Percentiles rank a stretch among this genome's conserved stretches.
These are phyloP conservation scores for Porphyrio hochstetteri DNA, from an alignment of 2,113 vertebrate species.

Conservation along the genomic window DNA sequence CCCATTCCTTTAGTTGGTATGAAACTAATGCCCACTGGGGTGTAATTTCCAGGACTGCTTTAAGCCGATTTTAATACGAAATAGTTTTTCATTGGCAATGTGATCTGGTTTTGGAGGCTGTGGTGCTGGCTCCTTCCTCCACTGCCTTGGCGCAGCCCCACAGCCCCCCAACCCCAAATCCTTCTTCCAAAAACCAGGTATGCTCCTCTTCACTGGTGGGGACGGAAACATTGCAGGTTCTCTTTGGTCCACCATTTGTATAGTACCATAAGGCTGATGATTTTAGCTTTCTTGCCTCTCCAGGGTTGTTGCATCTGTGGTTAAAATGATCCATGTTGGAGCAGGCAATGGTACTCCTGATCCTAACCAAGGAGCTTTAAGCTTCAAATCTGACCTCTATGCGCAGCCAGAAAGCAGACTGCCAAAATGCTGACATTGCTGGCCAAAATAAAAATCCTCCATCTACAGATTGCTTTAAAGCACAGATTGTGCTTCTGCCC, in stretches of 20 bases:
- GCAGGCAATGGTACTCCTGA: neutral
- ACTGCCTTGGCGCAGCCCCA: neutral
- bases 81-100: neutral
- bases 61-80: neutral
- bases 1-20: neutral
- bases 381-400: neutral
- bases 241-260: neutral
- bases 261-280: neutral
- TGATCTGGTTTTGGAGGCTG: neutral
- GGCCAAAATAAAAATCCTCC: neutral
- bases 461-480: neutral
- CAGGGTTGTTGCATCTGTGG: neutral
- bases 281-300: neutral
- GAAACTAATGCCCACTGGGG: neutral
- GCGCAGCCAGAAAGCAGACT: neutral
- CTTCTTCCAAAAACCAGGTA: neutral
- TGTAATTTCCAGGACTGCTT: neutral
- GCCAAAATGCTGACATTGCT: neutral
- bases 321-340: neutral
- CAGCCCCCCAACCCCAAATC: neutral
- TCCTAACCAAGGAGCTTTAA: neutral
- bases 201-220: neutral
- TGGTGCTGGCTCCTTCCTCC: neutral
- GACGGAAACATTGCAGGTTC: fast-evolving
- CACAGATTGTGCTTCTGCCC: neutral